phyloP scores from a whole-genome alignment of 2,797 vertebrate species.

The Neosilurus hyrtlii region DNA sequence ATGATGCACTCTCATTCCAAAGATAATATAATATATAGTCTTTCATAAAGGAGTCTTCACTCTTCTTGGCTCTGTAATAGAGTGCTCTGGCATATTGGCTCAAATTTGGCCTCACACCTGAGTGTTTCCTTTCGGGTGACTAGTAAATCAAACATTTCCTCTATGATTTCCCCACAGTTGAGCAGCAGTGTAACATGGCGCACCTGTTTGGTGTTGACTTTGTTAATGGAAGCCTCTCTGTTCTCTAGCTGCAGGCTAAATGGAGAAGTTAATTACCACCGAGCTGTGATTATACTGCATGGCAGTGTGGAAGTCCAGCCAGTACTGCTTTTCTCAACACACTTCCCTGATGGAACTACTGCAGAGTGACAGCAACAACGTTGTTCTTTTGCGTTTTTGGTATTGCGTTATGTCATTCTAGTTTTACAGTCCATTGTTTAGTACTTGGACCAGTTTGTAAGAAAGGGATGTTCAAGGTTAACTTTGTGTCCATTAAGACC shows the following conservation, averaged over 20 bases:
- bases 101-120: not conserved
- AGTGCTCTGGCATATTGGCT: not conserved
- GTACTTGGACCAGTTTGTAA: not conserved
- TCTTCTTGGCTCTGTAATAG: constrained; percentile 9
- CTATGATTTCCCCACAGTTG: constrained; percentile 6
- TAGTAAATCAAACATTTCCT: constrained; percentile 19
- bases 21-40: constrained; percentile 22
- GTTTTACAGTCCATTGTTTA: not conserved
- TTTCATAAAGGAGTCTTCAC: constrained; percentile 10
- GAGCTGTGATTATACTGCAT: constrained; percentile 31
- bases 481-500: constrained; percentile 65
- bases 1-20: constrained; percentile 17
- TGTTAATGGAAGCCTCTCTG: constrained; percentile 30
- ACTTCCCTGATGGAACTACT: not conserved
- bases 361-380: not conserved
- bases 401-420: not conserved
- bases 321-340: constrained; percentile 11
- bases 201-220: constrained; percentile 29
- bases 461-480: constrained; percentile 59
- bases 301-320: constrained; percentile 15
- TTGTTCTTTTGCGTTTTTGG: not conserved
- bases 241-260: constrained; percentile 39
- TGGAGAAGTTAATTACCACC: constrained; percentile 33
- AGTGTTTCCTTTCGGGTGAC: constrained; percentile 13
- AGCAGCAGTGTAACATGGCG: not conserved